phyloP scores from a whole-genome alignment of 2,113 vertebrate genomes.

The Physeter macrocephalus region DNA sequence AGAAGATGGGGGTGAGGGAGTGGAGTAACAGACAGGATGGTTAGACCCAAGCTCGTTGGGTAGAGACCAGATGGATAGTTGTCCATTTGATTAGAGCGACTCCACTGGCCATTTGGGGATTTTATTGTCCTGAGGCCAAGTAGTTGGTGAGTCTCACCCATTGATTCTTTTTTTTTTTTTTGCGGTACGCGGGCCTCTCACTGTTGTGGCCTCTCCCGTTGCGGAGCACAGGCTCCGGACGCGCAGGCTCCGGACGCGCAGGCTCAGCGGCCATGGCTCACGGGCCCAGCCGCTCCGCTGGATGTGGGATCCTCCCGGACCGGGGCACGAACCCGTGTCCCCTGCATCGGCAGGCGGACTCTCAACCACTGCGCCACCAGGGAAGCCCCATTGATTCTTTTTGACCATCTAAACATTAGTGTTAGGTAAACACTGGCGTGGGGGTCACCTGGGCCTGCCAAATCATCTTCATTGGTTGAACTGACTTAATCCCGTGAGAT shows the following conservation, averaged over 20 bases:
- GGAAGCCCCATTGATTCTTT: not conserved
- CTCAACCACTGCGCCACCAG: no score
- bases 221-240: no score
- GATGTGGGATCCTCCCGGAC: no score
- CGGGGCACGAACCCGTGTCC: no score
- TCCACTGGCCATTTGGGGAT: not conserved
- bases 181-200: no score
- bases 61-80: not conserved
- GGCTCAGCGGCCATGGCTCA: no score
- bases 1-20: not conserved
- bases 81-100: not conserved
- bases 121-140: not conserved
- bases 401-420: not conserved
- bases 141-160: not conserved
- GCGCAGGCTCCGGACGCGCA: no score
- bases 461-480: not conserved
- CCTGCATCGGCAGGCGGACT: no score
- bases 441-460: not conserved
- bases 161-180: not conserved
- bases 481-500: not conserved
- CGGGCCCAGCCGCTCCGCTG: no score
- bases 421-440: not conserved
- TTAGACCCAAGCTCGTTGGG: not conserved
- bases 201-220: no score
- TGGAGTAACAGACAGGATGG: not conserved